Evolutionary conservation across 1,140 invertebrate genomes (phyloP).

Genomic region (Chironomus tepperi): DNA sequence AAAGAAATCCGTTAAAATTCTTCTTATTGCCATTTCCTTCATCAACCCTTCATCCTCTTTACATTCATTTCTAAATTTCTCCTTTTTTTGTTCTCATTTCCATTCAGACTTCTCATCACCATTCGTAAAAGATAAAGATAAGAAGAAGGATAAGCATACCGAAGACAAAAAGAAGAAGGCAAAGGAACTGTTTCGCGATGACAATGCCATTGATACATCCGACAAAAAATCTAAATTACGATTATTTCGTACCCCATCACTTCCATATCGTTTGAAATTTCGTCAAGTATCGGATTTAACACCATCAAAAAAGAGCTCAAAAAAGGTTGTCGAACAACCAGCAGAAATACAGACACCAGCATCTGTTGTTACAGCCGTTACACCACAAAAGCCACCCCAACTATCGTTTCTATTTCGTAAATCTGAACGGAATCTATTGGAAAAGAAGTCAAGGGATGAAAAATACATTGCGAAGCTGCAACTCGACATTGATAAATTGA

Average conservation of each 20-base stretch:
- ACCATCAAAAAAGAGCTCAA: constrained; percentile 16
- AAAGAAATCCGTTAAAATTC: not conserved
- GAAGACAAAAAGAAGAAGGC: not conserved
- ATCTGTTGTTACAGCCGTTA: not conserved
- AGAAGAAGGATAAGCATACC: not conserved
- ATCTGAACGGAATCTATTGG: constrained; percentile 7
- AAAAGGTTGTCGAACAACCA: not conserved
- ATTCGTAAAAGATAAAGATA: not conserved
- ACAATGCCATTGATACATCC: not conserved
- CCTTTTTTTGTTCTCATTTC: not conserved
- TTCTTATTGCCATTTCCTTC: not conserved
- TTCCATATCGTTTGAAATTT: constrained; percentile 18
- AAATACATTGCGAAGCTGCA: constrained; percentile 3
- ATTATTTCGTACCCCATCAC: not conserved
- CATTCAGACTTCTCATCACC: constrained; percentile 17
- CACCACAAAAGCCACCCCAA: not conserved
- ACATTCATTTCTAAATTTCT: not conserved
- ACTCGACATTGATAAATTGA: not conserved
- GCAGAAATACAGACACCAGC: not conserved
- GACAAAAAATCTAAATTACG: constrained; percentile 16
- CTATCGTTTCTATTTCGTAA: not conserved
- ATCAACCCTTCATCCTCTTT: too few relatives aligned
- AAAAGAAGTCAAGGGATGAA: constrained; percentile 8
- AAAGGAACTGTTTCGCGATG: constrained; percentile 10
- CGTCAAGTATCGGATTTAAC: constrained; percentile 13